Evolutionary conservation across 2,888 invertebrate species (phyloP).

Genomic region (Ophion obscuratus): DNA sequence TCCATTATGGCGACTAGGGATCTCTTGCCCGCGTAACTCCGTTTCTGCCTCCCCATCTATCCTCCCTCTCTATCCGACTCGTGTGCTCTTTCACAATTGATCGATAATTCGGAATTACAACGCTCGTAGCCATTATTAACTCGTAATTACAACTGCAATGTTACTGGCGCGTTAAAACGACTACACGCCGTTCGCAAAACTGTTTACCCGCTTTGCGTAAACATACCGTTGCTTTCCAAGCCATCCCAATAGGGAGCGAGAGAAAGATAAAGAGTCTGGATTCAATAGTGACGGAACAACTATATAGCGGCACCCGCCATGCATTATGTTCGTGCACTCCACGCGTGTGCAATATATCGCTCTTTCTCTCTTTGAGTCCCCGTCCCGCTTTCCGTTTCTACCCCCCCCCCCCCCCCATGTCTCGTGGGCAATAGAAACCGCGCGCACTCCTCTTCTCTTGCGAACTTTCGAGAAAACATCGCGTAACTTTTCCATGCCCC

Average conservation of each 20-base stretch:
- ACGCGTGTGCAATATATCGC: conserved; percentile 52
- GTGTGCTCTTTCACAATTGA: conserved; percentile 73
- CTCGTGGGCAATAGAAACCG: conserved; percentile 39
- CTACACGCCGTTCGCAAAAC: conserved; percentile 68
- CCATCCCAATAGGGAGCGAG: conserved; percentile 40
- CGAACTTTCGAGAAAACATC: conserved; percentile 81
- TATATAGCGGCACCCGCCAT: conserved; percentile 70
- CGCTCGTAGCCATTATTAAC: conserved; percentile 3
- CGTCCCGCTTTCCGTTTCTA: conserved; percentile 39
- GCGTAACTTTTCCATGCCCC: conserved; percentile 68
- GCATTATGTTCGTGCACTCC: conserved; percentile 73
- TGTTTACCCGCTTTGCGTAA: conserved; percentile 76
- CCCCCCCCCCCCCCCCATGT: conserved; percentile 27
- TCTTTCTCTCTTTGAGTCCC: conserved; percentile 43
- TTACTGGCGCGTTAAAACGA: neutral
- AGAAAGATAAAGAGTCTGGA: conserved; percentile 21
- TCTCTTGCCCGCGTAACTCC: conserved; percentile 43
- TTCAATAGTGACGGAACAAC: conserved; percentile 39
- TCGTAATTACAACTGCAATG: conserved; percentile 68
- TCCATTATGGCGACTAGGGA: conserved; percentile 51
- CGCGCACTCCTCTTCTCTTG: conserved; percentile 66
- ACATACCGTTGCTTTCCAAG: conserved; percentile 68
- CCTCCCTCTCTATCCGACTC: conserved; percentile 48
- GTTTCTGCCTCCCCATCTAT: conserved; percentile 22
- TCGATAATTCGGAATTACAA: conserved; percentile 74